phyloP scores from a whole-genome alignment of 1,140 invertebrate species.

The Scylla paramamosain region DNA sequence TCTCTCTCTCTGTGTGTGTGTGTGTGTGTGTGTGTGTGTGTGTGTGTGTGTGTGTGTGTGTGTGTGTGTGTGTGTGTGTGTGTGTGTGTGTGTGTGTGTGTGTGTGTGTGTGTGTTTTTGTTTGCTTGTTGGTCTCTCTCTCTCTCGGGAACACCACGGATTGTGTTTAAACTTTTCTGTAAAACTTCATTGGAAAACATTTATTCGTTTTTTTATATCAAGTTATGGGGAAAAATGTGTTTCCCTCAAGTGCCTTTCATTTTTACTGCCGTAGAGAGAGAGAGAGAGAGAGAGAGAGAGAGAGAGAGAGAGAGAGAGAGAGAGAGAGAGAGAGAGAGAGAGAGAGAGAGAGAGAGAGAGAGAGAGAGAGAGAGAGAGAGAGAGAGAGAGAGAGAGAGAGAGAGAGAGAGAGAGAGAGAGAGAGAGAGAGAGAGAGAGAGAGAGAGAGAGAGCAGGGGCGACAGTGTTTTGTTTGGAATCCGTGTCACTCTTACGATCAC shows the following conservation, averaged over 20 bases:
- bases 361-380: neutral
- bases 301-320: neutral
- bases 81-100: too few species aligned
- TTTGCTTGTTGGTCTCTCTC: too few species aligned
- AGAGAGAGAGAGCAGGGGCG: neutral
- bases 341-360: neutral
- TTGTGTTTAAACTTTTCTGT: neutral
- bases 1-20: too few species aligned
- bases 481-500: neutral
- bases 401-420: neutral
- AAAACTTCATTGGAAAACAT: slow-evolving; percentile 3
- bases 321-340: neutral
- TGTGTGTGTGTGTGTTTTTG: too few species aligned
- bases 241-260: too few species aligned
- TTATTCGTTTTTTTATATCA: neutral
- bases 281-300: neutral
- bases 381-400: too few species aligned
- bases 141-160: neutral
- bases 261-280: neutral
- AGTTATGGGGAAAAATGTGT: neutral
- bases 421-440: too few species aligned
- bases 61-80: too few species aligned
- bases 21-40: too few species aligned
- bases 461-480: neutral
- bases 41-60: too few species aligned